Base-by-base conservation (phyloP, 2,888 invertebrate species). In the Eupithecia centaureata region DNA sequence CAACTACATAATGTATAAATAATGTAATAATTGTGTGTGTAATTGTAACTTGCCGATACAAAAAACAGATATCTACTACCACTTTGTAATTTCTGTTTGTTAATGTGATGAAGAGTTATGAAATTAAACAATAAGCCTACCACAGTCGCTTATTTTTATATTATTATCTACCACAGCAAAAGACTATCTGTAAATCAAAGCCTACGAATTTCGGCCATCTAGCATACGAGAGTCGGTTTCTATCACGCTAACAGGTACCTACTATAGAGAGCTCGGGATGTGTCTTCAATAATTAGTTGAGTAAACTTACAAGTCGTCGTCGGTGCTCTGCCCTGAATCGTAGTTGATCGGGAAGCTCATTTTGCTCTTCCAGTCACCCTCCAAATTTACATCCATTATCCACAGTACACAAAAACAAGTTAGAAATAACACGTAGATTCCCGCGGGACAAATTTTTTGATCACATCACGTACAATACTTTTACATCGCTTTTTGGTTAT, bases 261-360 rank as follows among this genome's bases (percentile, higher is more conserved):
- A n/a, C n/a, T 38, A n/a, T n/a, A 22, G 22, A 47, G 18, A 56
- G 2, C 18, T 30, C 7, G 1, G 30, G 15, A 4, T 3, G 1
- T 5, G 15, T n/a, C 3, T n/a, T 30, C n/a, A 28, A 30, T 54
- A 10, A n/a, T 54, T 27, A 15, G 18, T 42, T 56, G 27, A 12
- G 27, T 51, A 63, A 63, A 90, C 92, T 91, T 79, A 93, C 92
- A 85, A 84, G 75, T 94, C 94, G 70, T 94, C 94, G 30, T 93
- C 94, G 0, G 92, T 91, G 70, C 89, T 91, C 67, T 89, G 90
- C n/a, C 85, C 89, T 3, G 93, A 92, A 71, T 88, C 86, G 73
- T 90, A 94, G 80, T 94, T 94, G 66, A 94, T 93, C 58, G 91
- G 87, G 70, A 94, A 91, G 12, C 94, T 93, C 61, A 94, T 81